These are phyloP conservation scores for Drosophila repleta DNA, from an alignment of 1,140 invertebrate genomes.

Conservation along the genomic window DNA sequence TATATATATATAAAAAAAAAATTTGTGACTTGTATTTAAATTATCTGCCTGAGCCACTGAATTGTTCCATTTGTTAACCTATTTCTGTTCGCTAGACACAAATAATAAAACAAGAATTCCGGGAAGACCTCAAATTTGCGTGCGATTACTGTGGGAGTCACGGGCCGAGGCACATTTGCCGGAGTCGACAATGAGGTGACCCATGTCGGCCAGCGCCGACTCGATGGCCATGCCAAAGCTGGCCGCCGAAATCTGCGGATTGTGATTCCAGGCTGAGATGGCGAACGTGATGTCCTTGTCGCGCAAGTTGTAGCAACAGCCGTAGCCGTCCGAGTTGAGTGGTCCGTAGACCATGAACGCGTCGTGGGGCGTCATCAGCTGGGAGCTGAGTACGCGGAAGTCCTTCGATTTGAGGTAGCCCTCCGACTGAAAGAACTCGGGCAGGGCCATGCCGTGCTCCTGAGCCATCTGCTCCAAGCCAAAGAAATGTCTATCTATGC, in stretches of 20 bases:
- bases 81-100: neutral
- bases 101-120: slow-evolving; percentile 9
- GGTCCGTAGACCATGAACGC: slow-evolving; percentile 94
- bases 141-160: neutral
- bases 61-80: neutral
- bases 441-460: slow-evolving; percentile 89
- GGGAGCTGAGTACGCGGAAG: slow-evolving; percentile 93
- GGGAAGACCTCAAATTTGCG: neutral
- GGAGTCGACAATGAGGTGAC: slow-evolving; percentile 31
- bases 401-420: slow-evolving; percentile 89
- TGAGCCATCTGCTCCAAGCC: slow-evolving; percentile 92
- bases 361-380: slow-evolving; percentile 89
- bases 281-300: slow-evolving; percentile 89
- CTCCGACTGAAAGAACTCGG: slow-evolving; percentile 89
- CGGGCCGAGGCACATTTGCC: neutral
- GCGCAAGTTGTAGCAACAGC: slow-evolving; percentile 93
- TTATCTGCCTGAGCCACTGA: slow-evolving; percentile 34
- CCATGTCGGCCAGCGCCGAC: slow-evolving; percentile 34
- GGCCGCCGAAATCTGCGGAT: neutral
- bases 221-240: slow-evolving; percentile 31
- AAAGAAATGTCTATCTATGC: slow-evolving; percentile 93
- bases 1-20: neutral
- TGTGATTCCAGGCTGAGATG: slow-evolving; percentile 87
- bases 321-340: slow-evolving; percentile 90
- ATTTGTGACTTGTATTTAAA: neutral